Conservation (phyloP, 2,113 vertebrate species). For the Leuciscus idus region DNA sequence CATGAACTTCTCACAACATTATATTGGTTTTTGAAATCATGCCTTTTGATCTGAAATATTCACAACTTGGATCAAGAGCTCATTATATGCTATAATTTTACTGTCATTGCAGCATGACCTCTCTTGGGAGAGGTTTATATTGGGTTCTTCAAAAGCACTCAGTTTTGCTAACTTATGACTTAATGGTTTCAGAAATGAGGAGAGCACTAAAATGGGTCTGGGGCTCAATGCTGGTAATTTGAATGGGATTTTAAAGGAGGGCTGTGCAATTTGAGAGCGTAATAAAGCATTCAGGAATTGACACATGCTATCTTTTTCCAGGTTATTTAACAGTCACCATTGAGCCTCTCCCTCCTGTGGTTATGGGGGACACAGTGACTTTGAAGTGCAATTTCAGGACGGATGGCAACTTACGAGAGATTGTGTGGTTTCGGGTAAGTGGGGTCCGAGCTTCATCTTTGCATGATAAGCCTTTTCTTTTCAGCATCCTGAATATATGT, state of each 20-base stretch:
- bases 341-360: constrained; percentile 87
- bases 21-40: constrained; percentile 14
- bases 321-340: constrained; percentile 91
- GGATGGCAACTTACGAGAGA: constrained; percentile 89
- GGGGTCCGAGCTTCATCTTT: constrained; percentile 36
- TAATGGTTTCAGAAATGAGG: constrained; percentile 16
- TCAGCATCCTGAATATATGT: background rate
- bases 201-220: background rate
- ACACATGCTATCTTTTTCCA: constrained; percentile 61
- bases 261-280: background rate
- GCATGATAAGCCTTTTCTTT: constrained; percentile 22
- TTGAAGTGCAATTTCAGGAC: constrained; percentile 96
- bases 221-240: constrained; percentile 3
- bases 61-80: background rate
- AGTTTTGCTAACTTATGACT: constrained; percentile 4
- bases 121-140: background rate
- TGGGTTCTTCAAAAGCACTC: constrained; percentile 9
- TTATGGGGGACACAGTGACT: constrained; percentile 92
- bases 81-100: constrained; percentile 14
- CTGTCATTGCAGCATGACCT: background rate
- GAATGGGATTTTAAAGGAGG: constrained; percentile 15
- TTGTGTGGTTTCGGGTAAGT: constrained; percentile 95
- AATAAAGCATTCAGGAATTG: constrained; percentile 33
- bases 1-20: constrained; percentile 1
- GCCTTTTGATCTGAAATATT: constrained; percentile 17